phyloP scores from a whole-genome alignment of 1,140 invertebrate genomes.

The Drosophila melanica region DNA sequence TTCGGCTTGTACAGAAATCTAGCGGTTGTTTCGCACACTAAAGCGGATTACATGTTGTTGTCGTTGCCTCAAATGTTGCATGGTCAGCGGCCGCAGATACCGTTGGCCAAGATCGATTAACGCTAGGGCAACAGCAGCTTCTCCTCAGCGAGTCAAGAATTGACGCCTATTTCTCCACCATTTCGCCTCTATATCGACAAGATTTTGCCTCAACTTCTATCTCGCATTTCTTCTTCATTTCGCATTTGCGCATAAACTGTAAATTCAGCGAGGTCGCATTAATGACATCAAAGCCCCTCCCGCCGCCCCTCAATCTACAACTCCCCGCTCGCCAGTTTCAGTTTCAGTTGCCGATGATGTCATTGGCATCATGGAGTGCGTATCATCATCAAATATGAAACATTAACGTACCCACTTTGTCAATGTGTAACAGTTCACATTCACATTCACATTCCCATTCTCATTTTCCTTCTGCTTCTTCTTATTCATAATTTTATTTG shows the following conservation, averaged over 20 bases:
- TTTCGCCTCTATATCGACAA: not conserved
- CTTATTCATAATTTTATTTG: not conserved
- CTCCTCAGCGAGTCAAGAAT: not conserved
- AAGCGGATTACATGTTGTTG: conserved; percentile 19
- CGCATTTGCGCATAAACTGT: conserved; percentile 48
- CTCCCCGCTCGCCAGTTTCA: not conserved
- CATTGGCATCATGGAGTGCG: conserved; percentile 60
- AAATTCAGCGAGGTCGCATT: conserved; percentile 51
- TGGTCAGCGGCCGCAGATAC: conserved; percentile 19
- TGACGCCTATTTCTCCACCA: not conserved
- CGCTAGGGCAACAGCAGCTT: conserved; percentile 23
- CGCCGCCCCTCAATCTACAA: not conserved
- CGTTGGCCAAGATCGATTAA: conserved; percentile 39
- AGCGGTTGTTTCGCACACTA: conserved; percentile 15
- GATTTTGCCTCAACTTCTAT: not conserved
- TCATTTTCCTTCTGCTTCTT: not conserved
- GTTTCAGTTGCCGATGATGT: conserved; percentile 58
- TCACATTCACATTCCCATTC: not conserved
- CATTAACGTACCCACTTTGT: conserved; percentile 32
- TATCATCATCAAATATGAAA: conserved; percentile 49
- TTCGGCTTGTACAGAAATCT: not conserved
- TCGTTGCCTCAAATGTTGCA: conserved; percentile 22
- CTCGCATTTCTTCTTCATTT: not conserved
- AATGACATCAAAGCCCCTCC: conserved; percentile 64
- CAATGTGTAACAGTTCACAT: conserved; percentile 18